Conservation (phyloP, 2,888 invertebrate genomes). For the Chironomus riparius region DNA sequence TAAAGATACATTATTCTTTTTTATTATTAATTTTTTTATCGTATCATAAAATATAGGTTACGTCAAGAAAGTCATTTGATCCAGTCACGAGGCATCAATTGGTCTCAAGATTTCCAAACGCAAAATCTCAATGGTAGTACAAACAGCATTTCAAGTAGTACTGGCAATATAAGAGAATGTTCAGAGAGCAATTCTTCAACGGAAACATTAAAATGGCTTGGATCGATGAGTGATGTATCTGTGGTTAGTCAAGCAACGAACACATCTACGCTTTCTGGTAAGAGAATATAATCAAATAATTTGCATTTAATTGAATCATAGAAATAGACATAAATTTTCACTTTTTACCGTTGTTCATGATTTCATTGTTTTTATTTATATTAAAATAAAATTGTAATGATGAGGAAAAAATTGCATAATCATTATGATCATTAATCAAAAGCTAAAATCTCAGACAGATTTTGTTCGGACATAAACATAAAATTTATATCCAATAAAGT, state of each 20-base stretch:
- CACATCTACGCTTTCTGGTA: conserved; percentile 43
- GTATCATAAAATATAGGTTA: conserved; percentile 34
- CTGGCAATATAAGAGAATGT: conserved; percentile 30
- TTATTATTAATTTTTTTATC: background rate
- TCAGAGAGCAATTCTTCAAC: conserved; percentile 48
- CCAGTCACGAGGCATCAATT: conserved; percentile 19
- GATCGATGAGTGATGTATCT: conserved; percentile 64
- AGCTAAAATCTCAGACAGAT: background rate
- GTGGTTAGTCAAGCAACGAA: conserved; percentile 50
- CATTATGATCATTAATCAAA: background rate
- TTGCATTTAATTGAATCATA: background rate
- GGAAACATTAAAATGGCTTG: conserved; percentile 72
- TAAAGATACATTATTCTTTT: background rate
- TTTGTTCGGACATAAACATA: background rate
- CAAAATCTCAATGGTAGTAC: conserved; percentile 25
- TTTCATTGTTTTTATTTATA: background rate
- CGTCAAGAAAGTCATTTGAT: conserved; percentile 43
- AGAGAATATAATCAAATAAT: conserved; percentile 30
- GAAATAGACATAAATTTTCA: conserved; percentile 2
- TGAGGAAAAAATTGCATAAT: conserved; percentile 1
- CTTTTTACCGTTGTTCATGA: background rate
- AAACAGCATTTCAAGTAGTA: conserved; percentile 35
- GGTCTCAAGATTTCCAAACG: conserved; percentile 26
- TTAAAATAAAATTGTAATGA: too few relatives aligned
- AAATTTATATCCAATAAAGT: background rate